phyloP scores from a whole-genome alignment of 1,140 invertebrate species.

The Magallana gigas region DNA sequence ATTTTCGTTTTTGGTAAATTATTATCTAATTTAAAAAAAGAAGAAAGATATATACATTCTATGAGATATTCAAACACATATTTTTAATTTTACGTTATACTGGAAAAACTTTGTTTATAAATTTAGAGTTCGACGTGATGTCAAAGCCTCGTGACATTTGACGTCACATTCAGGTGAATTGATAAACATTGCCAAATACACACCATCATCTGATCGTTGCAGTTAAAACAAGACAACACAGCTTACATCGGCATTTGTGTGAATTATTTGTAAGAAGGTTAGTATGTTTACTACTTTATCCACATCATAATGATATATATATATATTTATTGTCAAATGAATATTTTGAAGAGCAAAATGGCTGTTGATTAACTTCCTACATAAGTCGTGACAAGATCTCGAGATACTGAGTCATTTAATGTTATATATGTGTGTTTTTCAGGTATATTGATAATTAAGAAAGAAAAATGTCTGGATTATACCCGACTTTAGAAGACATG shows the following conservation, averaged over 20 bases:
- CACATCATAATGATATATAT: background rate
- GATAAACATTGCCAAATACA: slow-evolving; percentile 49
- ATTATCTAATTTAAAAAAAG: background rate
- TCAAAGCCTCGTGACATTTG: slow-evolving; percentile 58
- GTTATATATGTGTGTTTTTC: background rate
- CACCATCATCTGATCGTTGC: slow-evolving; percentile 14
- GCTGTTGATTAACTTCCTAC: background rate
- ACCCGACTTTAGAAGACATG: slow-evolving; percentile 96
- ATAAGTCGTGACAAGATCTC: background rate
- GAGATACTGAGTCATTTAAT: background rate
- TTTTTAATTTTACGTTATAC: no score
- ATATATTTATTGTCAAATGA: background rate
- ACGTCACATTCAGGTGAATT: slow-evolving; percentile 48
- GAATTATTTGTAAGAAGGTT: background rate
- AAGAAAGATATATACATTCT: background rate
- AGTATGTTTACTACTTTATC: background rate
- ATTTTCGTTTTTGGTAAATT: background rate
- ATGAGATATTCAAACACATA: background rate
- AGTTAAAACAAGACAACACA: slow-evolving; percentile 5
- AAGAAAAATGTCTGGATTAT: slow-evolving; percentile 81
- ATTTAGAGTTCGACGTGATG: slow-evolving; percentile 29
- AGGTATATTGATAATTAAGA: background rate
- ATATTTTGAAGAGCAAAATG: background rate
- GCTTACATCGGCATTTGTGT: background rate
- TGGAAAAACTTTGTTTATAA: background rate